phyloP scores from a whole-genome alignment of 1,140 invertebrate genomes.

The Stegodyphus mimosarum region DNA sequence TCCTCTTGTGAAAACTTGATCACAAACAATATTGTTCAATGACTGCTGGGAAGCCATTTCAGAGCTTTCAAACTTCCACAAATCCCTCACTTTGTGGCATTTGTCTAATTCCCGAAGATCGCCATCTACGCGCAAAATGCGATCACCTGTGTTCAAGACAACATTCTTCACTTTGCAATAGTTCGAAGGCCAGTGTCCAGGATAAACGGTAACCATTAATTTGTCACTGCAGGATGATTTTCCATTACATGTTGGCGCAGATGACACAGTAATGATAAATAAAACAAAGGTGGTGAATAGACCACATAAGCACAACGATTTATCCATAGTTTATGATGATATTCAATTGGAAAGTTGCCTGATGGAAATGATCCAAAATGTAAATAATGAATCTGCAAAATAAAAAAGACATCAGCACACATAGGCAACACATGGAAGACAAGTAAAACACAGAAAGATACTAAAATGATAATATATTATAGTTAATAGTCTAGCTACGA shows the following conservation, averaged over 20 bases:
- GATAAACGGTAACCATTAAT: slow-evolving; percentile 20
- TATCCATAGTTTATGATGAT: not conserved
- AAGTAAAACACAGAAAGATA: not conserved
- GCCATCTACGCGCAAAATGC: slow-evolving; percentile 10
- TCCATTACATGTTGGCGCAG: slow-evolving; percentile 34
- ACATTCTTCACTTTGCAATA: slow-evolving; percentile 53
- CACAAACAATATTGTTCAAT: slow-evolving; percentile 54
- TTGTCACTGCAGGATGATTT: not conserved
- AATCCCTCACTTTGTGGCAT: slow-evolving; percentile 46
- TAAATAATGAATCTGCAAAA: not conserved
- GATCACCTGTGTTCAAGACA: slow-evolving; percentile 43
- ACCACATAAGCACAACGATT: not conserved
- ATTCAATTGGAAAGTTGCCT: no score
- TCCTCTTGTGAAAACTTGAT: slow-evolving; percentile 60
- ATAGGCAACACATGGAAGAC: not conserved
- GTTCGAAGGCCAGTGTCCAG: slow-evolving; percentile 55
- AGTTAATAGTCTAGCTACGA: no score
- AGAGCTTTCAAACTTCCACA: slow-evolving; percentile 53
- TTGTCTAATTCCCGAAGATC: slow-evolving; percentile 38
- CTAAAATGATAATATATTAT: not conserved
- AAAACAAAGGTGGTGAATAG: not conserved
- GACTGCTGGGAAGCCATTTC: not conserved
- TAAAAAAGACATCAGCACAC: not conserved
- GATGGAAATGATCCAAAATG: not conserved
- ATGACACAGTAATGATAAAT: slow-evolving; percentile 8